Evolutionary conservation across 1,140 invertebrate species (phyloP), one percentile per base, ranked within the genome.

Genomic region (Drosophila tani): DNA sequence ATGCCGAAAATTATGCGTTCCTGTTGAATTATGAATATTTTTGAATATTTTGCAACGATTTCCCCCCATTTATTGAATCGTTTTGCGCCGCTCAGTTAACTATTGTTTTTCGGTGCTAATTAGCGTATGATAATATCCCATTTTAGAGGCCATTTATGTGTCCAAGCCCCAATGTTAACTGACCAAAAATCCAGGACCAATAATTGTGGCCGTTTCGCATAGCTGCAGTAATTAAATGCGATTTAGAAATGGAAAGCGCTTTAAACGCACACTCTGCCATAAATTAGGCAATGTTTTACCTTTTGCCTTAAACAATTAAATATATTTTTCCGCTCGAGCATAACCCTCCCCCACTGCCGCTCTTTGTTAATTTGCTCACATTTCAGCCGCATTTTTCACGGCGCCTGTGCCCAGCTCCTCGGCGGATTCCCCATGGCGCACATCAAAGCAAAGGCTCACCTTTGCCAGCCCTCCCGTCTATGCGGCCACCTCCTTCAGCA

Each of bases 131-230:
- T 66, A 77, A 84, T 73, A 68, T 53, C 41, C 60, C 46, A 79
- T 86, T 82, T 81, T 24, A 41, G 29, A 50, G 51, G 47, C 58
- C 49, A 81, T 86, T 79, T 82, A 70, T 81, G 77, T 75, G 57
- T 38, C 43, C 40, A 12, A 12, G 24, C 45, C 9, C 49, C 29
- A 55, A 55, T 38, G 27, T 12, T 46, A 69, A 63, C 56, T 71
- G 59, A 51, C 53, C 53, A 21, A 63, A 27, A 55, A 57, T 47
- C 63, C 53, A n/a, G 53, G 7, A n/a, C 53, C 35, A 40, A 40
- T 56, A 56, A 24, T 40, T 56, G 53, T 15, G 53, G 35, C 53
- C 14, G 3, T 47, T 35, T 45, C 24, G 24, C 14, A 12, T 17
- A 14, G 32, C 12, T 40, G 11, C 8, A 46, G 24, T 69, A 75